Conservation (phyloP, 2,888 invertebrate species). For the Nephrotoma appendiculata region DNA sequence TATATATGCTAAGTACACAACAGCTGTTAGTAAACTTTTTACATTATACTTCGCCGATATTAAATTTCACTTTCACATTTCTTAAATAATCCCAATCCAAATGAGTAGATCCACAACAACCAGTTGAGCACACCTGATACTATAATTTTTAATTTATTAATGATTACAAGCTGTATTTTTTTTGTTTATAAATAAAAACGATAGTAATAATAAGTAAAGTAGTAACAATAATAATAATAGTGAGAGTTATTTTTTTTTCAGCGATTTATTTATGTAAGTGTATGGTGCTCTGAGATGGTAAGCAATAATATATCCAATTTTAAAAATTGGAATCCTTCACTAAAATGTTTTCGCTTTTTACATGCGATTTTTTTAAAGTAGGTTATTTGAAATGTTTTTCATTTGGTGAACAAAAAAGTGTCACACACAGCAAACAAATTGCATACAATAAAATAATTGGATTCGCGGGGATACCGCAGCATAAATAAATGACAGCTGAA, state of each 20-base stretch:
- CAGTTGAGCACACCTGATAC: background rate
- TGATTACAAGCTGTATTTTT: background rate
- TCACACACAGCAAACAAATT: background rate
- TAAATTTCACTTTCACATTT: background rate
- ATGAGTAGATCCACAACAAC: background rate
- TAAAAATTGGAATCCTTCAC: background rate
- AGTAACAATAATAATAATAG: background rate
- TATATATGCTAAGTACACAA: background rate
- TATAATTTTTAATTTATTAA: background rate
- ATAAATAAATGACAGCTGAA: background rate
- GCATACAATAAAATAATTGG: background rate
- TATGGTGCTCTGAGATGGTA: background rate
- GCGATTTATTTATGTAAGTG: background rate
- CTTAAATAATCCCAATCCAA: background rate
- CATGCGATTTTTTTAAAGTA: background rate
- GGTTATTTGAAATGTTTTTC: background rate
- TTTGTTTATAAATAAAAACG: background rate
- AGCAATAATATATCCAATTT: background rate
- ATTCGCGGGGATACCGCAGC: background rate
- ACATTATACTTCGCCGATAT: background rate
- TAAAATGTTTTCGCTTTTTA: background rate
- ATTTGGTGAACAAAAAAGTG: background rate
- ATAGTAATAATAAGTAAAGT: background rate
- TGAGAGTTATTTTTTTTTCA: background rate
- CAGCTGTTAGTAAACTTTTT: background rate